A percentile compares a stretch with the other conserved stretches of the same genome.
Conservation (phyloP, 1,140 invertebrate genomes). For the Micrasema longulum region DNA sequence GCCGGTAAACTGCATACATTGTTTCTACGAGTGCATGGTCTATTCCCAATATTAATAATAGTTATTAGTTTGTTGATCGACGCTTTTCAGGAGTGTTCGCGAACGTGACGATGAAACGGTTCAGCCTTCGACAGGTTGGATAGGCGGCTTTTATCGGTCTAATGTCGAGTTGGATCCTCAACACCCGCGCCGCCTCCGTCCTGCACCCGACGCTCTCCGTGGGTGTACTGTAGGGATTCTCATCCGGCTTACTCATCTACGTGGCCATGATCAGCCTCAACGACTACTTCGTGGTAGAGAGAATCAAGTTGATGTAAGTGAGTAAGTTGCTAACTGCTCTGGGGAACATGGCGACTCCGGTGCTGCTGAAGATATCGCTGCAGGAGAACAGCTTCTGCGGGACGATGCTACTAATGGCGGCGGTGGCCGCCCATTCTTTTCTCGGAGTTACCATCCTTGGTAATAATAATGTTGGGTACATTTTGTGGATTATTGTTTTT, state of each 20-base stretch:
- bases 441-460: conserved; percentile 3
- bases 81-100: conserved; percentile 63
- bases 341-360: conserved; percentile 6
- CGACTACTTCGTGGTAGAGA: conserved; percentile 11
- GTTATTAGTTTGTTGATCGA: too few relatives aligned
- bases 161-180: conserved; percentile 67
- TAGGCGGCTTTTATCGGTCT: conserved; percentile 69
- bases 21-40: too few relatives aligned
- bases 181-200: conserved; percentile 68
- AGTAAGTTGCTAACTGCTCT: conserved; percentile 7
- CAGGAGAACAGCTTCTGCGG: conserved; percentile 24
- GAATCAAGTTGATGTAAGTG: conserved; percentile 28
- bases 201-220: conserved; percentile 67
- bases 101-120: conserved; percentile 67
- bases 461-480: too few relatives aligned
- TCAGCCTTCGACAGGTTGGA: conserved; percentile 69
- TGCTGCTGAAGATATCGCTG: conserved; percentile 13
- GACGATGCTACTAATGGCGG: conserved; percentile 19
- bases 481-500: too few relatives aligned
- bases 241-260: conserved; percentile 2
- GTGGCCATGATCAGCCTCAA: conserved; percentile 19
- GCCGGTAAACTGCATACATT: too few relatives aligned
- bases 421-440: neutral
- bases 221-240: conserved; percentile 44
- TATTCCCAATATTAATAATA: too few relatives aligned